These are phyloP conservation scores for Netelia inedita DNA, from an alignment of 2,888 invertebrate genomes.

Conservation along the genomic window DNA sequence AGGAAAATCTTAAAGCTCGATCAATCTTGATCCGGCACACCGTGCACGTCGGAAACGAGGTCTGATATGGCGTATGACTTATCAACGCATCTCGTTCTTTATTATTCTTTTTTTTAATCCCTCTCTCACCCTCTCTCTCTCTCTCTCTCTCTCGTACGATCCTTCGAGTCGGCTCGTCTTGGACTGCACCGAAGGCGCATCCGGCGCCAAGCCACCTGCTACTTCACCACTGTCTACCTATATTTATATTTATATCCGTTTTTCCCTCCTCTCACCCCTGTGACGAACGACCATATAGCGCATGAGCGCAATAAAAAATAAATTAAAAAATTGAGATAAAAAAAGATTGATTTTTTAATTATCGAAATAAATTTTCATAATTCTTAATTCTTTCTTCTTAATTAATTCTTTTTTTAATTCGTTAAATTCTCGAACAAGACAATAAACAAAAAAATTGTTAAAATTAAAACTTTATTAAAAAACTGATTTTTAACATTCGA, in stretches of 20 bases:
- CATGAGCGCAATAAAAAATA: conserved; percentile 10
- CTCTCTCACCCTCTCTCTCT: conserved; percentile 9
- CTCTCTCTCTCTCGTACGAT: conserved; percentile 22
- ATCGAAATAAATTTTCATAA: neutral
- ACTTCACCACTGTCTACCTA: conserved; percentile 48
- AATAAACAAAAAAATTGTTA: too few relatives aligned
- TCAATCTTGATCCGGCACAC: conserved; percentile 77
- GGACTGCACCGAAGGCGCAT: conserved; percentile 74
- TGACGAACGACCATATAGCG: conserved; percentile 61
- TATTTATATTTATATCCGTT: conserved; percentile 11
- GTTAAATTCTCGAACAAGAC: too few relatives aligned
- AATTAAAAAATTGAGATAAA: neutral
- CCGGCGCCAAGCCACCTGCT: conserved; percentile 82
- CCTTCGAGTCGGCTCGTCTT: conserved; percentile 42
- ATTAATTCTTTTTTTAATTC: too few relatives aligned
- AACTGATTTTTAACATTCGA: neutral
- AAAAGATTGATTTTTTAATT: neutral
- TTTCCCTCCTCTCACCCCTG: conserved; percentile 47
- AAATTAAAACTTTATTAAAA: neutral
- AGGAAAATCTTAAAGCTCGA: conserved; percentile 58
- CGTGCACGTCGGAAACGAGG: conserved; percentile 75
- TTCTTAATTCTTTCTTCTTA: too few relatives aligned
- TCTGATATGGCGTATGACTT: conserved; percentile 71
- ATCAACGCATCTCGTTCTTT: conserved; percentile 46
- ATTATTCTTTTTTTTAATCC: conserved; percentile 44